Evolutionary conservation across 2,797 vertebrate genomes (phyloP), one percentile per base, ranked within the genome.

Genomic region (Trachurus trachurus): DNA sequence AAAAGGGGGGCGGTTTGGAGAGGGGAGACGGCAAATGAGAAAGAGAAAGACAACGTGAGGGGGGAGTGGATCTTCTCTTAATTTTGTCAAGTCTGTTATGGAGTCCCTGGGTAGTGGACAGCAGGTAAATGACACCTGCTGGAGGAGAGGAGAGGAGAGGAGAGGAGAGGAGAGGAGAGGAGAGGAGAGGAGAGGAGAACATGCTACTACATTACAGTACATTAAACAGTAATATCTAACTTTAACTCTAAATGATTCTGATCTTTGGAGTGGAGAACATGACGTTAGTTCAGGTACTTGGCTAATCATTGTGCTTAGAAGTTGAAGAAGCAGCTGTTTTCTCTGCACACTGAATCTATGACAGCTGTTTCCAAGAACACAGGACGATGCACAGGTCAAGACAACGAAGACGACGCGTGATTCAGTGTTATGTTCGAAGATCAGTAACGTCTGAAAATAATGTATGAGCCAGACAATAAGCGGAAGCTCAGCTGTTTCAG

Each of bases 21-120:
- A 44, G 44, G 52, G 21, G 56, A 74, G 61, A 71, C 37, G 71
- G 52, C 34, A 59, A 71, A 13, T 7, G 52, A 50, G 50, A 66
- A 63, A 61, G 42, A 57, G 9, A 40, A 45, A 73, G 62, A 53
- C 10, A 34, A 56, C 31, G 29, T 29, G 21, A 19, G 39, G 10
- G 29, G 42, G 61, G 45, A 71, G 61, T 80, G 65, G 64, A 42
- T 77, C 47, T 79, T 74, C 74, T 76, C 68, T 66, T 84, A 74
- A 86, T 74, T 86, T 78, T 64, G 26, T 53, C 83, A 79, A 78
- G 56, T 71, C 26, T 59, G 62, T 52, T 67, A 11, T 50, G 8
- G 19, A 60, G 53, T 82, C 73, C 70, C 72, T 58, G 42, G 61
- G 73, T 81, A 66, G 56, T 34, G 60, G 37, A 79, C 59, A 65